phyloP scores from a whole-genome alignment of 2,888 invertebrate species.

The Lacanobia wlatinum region DNA sequence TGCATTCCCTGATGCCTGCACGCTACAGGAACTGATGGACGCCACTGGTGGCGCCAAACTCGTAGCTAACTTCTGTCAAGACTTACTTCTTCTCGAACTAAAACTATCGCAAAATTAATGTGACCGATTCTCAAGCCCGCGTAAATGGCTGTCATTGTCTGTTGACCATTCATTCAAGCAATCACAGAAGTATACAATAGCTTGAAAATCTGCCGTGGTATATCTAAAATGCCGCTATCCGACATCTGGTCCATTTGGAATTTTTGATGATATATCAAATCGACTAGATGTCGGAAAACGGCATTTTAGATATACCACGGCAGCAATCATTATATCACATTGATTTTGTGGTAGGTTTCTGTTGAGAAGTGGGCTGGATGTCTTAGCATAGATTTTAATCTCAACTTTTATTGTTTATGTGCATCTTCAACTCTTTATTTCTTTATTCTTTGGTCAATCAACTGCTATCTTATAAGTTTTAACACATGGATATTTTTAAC shows the following conservation, averaged over 20 bases:
- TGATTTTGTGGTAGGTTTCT: not conserved
- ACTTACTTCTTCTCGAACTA: not conserved
- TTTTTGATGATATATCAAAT: no score
- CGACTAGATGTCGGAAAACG: no score
- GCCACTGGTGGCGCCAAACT: not conserved
- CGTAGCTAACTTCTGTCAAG: not conserved
- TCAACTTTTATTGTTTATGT: not conserved
- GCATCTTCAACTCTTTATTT: not conserved
- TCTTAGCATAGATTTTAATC: not conserved
- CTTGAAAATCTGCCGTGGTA: no score
- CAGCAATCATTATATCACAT: not conserved
- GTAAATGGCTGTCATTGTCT: not conserved
- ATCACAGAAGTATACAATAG: not conserved
- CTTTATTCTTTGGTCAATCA: slow-evolving; percentile 13
- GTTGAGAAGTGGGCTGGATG: not conserved
- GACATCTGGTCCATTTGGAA: no score
- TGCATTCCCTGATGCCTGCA: not conserved
- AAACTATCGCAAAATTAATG: not conserved
- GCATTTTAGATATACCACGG: no score
- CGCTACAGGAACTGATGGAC: not conserved
- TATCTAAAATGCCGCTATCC: no score
- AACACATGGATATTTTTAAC: slow-evolving; percentile 15
- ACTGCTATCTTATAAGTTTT: slow-evolving; percentile 24
- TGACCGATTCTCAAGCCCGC: not conserved
- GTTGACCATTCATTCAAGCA: not conserved